Base-by-base conservation (phyloP, 2,113 vertebrate species). In the Rhinolophus sinicus region DNA sequence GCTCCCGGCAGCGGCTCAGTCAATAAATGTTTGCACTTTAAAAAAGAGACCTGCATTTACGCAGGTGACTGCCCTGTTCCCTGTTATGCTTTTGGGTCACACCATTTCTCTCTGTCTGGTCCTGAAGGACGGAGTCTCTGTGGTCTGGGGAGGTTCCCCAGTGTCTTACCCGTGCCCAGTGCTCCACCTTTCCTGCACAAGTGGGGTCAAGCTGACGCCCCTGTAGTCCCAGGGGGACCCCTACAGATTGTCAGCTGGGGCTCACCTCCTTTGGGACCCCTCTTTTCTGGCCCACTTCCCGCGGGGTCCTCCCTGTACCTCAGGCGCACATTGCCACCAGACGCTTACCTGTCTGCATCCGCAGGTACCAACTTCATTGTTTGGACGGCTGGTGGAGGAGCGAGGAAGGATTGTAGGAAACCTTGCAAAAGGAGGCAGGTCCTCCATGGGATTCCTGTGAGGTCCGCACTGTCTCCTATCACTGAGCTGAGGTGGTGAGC, bases 391-490 rank as follows among this genome's bases (percentile, higher is more conserved):
- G 44, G 22, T 65, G 52, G 52, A 4, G 26, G 58, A 62, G 22
- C 3, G 0, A 60, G 8, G 33, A 35, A 72, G 24, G 26, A 73
- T 35, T 67, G 26, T 38, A 54, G 80, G 33, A 75, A 67, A 86
- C 56, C 50, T 0, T 4, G 18, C 69, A 58, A 60, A 83, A 47
- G 24, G 56, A 47, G 50, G 50, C 12, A 56, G 22, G 86, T 54
- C 21, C 56, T 56, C 3, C 14, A 5, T 24, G 77, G 33, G 28
- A 30, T n/a, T 26, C 30, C 35, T 13, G 1, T 8, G 44, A 0
- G 0, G 35, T 65, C 11, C 0, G 11, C 2, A 5, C 30, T 69
- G 15, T 15, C 44, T 65, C 6, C 22, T 7, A 3, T 35, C 24
- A 5, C 38, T 30, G 12, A 7, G 47, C 19, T 1, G 9, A 81